Conservation (phyloP, 2,888 invertebrate genomes). For the Eurytoma adleriae region DNA sequence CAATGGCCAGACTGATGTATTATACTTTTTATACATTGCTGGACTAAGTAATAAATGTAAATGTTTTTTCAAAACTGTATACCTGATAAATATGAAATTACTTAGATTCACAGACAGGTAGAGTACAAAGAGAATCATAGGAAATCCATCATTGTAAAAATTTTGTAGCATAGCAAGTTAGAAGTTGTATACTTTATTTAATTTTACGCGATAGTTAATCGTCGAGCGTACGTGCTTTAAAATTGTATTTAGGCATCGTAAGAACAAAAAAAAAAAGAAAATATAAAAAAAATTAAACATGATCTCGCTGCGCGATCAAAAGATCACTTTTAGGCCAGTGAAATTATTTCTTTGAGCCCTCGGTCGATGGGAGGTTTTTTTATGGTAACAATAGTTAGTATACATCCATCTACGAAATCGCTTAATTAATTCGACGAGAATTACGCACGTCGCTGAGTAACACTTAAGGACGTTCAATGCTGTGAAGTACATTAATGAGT, state of each 20-base stretch:
- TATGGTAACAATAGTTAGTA: conserved; percentile 45
- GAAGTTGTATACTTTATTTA: conserved; percentile 64
- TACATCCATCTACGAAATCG: conserved; percentile 54
- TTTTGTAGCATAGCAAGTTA: conserved; percentile 68
- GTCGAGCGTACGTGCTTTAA: conserved; percentile 55
- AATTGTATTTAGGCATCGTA: conserved; percentile 57
- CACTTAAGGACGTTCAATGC: conserved; percentile 48
- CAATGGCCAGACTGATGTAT: conserved; percentile 74
- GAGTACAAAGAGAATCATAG: conserved; percentile 69
- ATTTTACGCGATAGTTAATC: conserved; percentile 56
- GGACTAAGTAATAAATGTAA: conserved; percentile 68
- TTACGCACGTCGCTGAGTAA: conserved; percentile 44
- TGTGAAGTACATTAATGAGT: conserved; percentile 55
- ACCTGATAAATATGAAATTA: conserved; percentile 65
- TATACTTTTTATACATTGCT: conserved; percentile 73
- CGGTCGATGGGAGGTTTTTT: conserved; percentile 53
- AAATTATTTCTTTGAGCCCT: conserved; percentile 55
- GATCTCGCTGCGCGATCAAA: conserved; percentile 17
- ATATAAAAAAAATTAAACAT: conserved; percentile 47
- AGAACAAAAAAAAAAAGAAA: no score
- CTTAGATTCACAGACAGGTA: conserved; percentile 66
- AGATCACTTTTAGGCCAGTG: conserved; percentile 63
- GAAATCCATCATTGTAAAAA: conserved; percentile 67
- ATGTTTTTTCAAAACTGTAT: conserved; percentile 68
- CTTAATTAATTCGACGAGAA: conserved; percentile 51